A percentile compares a stretch with the other conserved stretches of the same genome.
Evolutionary conservation across 2,113 vertebrate species (phyloP).

Genomic region (Pogona vitticeps): DNA sequence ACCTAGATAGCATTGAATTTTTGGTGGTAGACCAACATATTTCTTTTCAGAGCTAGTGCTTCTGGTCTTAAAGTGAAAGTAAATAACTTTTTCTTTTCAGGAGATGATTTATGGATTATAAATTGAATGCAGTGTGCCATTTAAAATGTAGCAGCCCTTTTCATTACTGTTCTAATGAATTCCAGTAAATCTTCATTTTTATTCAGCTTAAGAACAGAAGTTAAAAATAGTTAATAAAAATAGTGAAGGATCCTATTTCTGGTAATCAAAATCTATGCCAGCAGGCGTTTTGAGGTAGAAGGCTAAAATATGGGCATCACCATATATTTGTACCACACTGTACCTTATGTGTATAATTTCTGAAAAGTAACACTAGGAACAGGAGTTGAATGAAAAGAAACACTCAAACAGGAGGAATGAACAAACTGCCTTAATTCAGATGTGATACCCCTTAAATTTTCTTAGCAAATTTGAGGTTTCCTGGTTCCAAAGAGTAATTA

Average conservation of each 20-base stretch:
- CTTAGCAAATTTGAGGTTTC: neutral
- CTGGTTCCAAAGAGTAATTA: neutral
- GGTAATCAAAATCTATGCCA: neutral
- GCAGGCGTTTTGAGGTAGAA: neutral
- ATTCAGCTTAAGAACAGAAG: slow-evolving; percentile 5
- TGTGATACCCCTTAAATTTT: neutral
- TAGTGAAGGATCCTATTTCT: neutral
- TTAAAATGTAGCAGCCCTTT: neutral
- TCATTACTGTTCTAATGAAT: neutral
- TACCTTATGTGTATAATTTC: neutral
- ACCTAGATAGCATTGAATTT: neutral
- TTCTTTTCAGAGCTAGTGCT: neutral
- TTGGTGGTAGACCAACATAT: neutral
- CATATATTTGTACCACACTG: neutral
- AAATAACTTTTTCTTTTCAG: slow-evolving; percentile 12
- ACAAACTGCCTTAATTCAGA: neutral
- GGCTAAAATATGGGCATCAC: accelerated
- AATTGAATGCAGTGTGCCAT: neutral
- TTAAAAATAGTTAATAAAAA: neutral
- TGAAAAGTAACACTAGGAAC: too few relatives aligned
- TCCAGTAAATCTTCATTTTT: neutral
- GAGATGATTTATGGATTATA: neutral
- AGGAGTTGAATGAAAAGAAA: too few relatives aligned
- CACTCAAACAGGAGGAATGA: neutral
- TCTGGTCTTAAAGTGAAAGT: neutral